Conservation (phyloP, 2,888 invertebrate genomes). For the Agelastica alni region DNA sequence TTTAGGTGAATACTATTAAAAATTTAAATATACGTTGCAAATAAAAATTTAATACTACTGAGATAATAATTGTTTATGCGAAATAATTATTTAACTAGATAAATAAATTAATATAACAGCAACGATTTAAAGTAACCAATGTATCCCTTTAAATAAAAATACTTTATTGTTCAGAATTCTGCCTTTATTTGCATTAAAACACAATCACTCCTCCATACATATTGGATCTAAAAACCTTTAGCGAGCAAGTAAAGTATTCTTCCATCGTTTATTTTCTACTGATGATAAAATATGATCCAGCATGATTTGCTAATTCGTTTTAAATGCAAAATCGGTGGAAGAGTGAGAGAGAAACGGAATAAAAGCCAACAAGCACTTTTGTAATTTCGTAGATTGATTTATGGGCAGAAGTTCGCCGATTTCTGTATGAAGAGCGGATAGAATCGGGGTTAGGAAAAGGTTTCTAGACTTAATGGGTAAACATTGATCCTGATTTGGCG, state of each 20-base stretch:
- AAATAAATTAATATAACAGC: too few species aligned
- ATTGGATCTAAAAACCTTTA: background rate
- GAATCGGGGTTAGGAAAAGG: constrained; percentile 19
- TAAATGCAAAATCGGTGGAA: constrained; percentile 30
- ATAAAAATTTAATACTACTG: too few species aligned
- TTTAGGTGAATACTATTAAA: too few species aligned
- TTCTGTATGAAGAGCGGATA: constrained; percentile 22
- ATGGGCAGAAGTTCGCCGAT: constrained; percentile 24
- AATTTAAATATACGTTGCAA: too few species aligned
- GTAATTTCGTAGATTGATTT: constrained; percentile 36
- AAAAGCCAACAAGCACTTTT: constrained; percentile 24
- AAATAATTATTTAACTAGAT: too few species aligned
- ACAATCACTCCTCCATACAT: too few species aligned
- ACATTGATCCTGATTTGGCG: too few species aligned
- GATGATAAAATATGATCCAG: constrained; percentile 38
- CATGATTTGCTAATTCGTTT: constrained; percentile 40
- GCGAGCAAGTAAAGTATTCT: constrained; percentile 9
- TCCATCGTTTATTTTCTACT: constrained; percentile 24
- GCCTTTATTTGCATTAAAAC: too few species aligned
- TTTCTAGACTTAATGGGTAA: constrained; percentile 20
- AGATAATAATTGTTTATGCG: too few species aligned
- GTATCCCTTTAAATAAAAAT: too few species aligned
- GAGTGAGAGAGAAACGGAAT: background rate
- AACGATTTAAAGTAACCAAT: too few species aligned
- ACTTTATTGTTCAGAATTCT: too few species aligned